Percentiles rank a stretch among this genome's conserved stretches.
These are phyloP conservation scores for Microctonus aethiopoides DNA, from an alignment of 2,888 invertebrate species.

Conservation along the genomic window DNA sequence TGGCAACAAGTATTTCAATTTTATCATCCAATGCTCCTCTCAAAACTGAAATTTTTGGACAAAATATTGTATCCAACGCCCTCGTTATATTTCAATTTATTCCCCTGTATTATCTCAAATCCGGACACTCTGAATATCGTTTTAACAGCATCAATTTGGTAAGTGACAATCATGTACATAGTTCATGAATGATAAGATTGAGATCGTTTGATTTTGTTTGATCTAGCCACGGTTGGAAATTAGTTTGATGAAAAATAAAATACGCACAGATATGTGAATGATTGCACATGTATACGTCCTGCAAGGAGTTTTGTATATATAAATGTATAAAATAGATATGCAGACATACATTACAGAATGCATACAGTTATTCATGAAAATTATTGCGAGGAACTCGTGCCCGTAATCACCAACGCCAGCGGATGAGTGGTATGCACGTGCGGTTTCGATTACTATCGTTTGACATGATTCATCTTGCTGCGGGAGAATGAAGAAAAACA, in stretches of 20 bases:
- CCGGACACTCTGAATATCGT: too few species aligned
- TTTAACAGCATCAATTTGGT: too few species aligned
- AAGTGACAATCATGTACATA: too few species aligned
- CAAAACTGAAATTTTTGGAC: too few species aligned
- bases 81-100: too few species aligned
- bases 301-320: constrained; percentile 4
- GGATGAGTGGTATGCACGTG: constrained; percentile 43
- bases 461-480: constrained; percentile 41
- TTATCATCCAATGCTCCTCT: too few species aligned
- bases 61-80: too few species aligned
- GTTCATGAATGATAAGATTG: too few species aligned
- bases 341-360: not conserved
- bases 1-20: too few species aligned
- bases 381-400: constrained; percentile 8
- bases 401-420: constrained; percentile 40
- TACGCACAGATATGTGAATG: not conserved
- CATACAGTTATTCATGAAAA: not conserved
- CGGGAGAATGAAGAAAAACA: constrained; percentile 26
- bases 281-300: constrained; percentile 6
- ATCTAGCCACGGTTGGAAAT: not conserved
- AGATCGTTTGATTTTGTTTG: too few species aligned
- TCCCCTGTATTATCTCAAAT: too few species aligned
- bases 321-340: too few species aligned
- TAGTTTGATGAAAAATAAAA: not conserved
- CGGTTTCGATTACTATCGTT: constrained; percentile 43